Conservation (phyloP, 2,888 invertebrate genomes). For the Agrochola macilenta region DNA sequence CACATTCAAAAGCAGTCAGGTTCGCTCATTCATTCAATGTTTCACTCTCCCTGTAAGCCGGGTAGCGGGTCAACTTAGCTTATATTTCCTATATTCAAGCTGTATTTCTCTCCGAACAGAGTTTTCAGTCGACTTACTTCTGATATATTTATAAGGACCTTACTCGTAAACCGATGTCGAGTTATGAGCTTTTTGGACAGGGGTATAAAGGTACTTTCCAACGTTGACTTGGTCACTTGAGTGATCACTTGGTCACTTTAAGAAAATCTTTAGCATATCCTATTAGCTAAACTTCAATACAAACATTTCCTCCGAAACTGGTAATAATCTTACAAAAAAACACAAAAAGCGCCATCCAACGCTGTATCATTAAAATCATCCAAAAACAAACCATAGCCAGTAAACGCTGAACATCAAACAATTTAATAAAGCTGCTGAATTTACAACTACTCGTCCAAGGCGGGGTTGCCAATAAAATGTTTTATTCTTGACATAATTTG, state of each 20-base stretch:
- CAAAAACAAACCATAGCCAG: constrained; percentile 28
- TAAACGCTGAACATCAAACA: constrained; percentile 42
- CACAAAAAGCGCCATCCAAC: not conserved
- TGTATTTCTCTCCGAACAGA: constrained; percentile 42
- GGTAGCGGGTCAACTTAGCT: constrained; percentile 21
- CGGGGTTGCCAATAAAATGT: constrained; percentile 71
- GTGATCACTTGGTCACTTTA: not conserved
- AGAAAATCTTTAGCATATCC: no score
- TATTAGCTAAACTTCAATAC: not conserved
- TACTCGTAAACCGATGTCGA: constrained; percentile 18
- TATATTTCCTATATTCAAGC: constrained; percentile 21
- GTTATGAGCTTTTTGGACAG: constrained; percentile 8
- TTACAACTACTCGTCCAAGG: constrained; percentile 63
- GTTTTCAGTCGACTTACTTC: constrained; percentile 38
- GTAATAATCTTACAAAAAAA: not conserved
- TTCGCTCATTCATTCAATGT: constrained; percentile 29
- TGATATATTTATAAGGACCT: constrained; percentile 45
- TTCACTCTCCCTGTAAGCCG: constrained; percentile 30
- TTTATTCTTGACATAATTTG: constrained; percentile 70
- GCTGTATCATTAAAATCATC: constrained; percentile 3
- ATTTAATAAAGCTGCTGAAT: constrained; percentile 57
- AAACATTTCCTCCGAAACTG: not conserved
- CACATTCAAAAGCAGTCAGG: constrained; percentile 20
- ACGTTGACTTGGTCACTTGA: no score
- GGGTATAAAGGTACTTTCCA: not conserved